Conservation (phyloP, 1,140 invertebrate species). For the Rhagoletis zephyria region DNA sequence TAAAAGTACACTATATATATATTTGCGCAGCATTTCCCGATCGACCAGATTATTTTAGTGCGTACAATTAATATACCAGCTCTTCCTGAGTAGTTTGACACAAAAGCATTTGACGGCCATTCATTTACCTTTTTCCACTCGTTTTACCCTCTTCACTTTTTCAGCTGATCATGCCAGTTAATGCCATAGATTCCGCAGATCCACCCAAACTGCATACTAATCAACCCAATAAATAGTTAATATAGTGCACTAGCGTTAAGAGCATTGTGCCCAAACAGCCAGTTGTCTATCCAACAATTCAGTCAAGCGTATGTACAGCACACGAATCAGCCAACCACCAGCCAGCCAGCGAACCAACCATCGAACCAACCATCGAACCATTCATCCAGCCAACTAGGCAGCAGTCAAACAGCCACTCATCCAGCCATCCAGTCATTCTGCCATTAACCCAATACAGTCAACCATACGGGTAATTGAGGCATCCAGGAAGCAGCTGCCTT, state of each 20-base stretch:
- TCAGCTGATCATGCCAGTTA: background rate
- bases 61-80: no score
- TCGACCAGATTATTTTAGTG: no score
- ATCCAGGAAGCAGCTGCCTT: slow-evolving; percentile 44
- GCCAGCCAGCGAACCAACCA: background rate
- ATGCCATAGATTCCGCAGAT: background rate
- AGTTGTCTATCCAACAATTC: slow-evolving; percentile 1
- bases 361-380: slow-evolving; percentile 6
- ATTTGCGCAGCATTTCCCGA: no score
- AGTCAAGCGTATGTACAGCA: background rate
- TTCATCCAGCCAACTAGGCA: background rate
- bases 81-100: background rate
- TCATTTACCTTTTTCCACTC: background rate
- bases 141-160: background rate
- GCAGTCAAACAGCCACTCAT: background rate
- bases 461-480: slow-evolving; percentile 29
- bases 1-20: no score
- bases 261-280: background rate
- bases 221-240: background rate
- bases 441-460: background rate
- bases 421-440: background rate
- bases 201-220: slow-evolving; percentile 12
- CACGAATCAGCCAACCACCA: background rate
- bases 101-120: background rate
- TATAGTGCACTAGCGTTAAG: slow-evolving; percentile 8